Evolutionary conservation across 1,140 invertebrate genomes (phyloP).

Genomic region (Dufourea novaeangliae): DNA sequence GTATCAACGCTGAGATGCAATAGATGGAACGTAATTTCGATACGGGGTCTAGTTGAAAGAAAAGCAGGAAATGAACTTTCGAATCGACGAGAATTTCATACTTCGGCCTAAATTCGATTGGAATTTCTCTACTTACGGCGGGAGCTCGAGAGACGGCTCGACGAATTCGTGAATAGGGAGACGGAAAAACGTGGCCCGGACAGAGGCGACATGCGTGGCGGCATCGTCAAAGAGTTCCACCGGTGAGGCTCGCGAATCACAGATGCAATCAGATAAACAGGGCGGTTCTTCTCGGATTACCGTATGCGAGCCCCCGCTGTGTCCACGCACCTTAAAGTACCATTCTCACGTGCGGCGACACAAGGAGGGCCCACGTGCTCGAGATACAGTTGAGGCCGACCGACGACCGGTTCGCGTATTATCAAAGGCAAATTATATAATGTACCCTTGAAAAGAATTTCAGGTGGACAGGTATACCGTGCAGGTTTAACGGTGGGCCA

Average conservation of each 20-base stretch:
- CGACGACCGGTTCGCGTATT: constrained; percentile 13
- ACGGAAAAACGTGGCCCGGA: constrained; percentile 62
- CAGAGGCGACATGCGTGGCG: constrained; percentile 72
- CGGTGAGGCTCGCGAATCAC: constrained; percentile 70
- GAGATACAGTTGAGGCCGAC: constrained; percentile 48
- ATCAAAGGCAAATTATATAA: constrained; percentile 45
- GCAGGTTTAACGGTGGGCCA: neutral
- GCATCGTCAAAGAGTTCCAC: constrained; percentile 77
- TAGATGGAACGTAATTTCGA: too few species aligned
- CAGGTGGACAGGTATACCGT: neutral
- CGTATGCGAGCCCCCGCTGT: constrained; percentile 71
- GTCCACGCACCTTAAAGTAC: constrained; percentile 75
- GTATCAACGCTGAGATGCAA: too few species aligned
- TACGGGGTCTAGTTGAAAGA: too few species aligned
- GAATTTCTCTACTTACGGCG: neutral
- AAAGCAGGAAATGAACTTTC: too few species aligned
- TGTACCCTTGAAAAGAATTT: constrained; percentile 24
- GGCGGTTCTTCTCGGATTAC: constrained; percentile 76
- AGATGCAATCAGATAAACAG: constrained; percentile 78
- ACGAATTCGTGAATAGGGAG: constrained; percentile 38
- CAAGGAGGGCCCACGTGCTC: constrained; percentile 57
- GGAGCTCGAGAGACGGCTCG: neutral
- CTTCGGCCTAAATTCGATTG: neutral
- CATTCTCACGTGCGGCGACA: constrained; percentile 74
- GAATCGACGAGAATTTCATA: too few species aligned